A percentile compares a stretch with the other conserved stretches of the same genome.
Conservation (phyloP, 1,140 invertebrate species). For the Calliopsis andreniformis region DNA sequence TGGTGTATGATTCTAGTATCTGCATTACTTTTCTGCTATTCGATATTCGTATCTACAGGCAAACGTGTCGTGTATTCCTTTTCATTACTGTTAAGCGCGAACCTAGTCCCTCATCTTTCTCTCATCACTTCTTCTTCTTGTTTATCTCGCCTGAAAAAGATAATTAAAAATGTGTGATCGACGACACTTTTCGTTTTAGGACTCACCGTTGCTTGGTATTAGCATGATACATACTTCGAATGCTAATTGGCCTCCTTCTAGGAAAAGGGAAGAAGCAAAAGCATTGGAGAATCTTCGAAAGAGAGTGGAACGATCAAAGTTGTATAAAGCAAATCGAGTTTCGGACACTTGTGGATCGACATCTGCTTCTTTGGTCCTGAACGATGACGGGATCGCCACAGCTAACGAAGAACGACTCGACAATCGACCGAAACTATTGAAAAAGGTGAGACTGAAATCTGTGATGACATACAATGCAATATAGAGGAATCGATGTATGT, state of each 20-base stretch:
- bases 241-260: constrained; percentile 78
- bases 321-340: constrained; percentile 69
- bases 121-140: no score
- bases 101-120: no score
- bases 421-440: constrained; percentile 79
- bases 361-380: constrained; percentile 54
- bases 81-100: no score
- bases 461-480: not conserved
- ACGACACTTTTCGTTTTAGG: constrained; percentile 65
- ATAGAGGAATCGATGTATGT: not conserved
- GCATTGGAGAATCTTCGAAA: constrained; percentile 79
- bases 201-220: constrained; percentile 71
- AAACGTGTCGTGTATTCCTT: no score
- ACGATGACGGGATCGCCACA: constrained; percentile 49
- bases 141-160: no score
- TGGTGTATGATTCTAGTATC: constrained; percentile 46
- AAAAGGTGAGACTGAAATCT: constrained; percentile 72
- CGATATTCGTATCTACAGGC: not conserved
- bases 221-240: constrained; percentile 77
- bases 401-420: constrained; percentile 75
- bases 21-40: not conserved
- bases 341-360: constrained; percentile 63
- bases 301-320: constrained; percentile 76
- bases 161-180: no score
- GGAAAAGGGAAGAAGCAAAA: constrained; percentile 79